Evolutionary conservation across 2,888 invertebrate species (phyloP).

Genomic region (Eumacrocentrus americanus): DNA sequence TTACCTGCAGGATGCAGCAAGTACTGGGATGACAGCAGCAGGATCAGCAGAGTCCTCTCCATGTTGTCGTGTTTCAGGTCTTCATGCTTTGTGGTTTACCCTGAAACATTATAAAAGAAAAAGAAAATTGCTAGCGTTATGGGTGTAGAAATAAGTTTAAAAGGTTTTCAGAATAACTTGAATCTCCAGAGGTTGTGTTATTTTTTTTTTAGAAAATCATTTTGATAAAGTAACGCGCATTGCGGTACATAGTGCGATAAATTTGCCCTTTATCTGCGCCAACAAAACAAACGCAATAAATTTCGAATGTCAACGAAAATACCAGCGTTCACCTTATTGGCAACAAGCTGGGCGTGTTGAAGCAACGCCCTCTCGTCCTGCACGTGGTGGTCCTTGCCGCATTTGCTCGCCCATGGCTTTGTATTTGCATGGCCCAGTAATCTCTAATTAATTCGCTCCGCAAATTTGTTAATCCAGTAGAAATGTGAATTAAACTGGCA

Average conservation of each 20-base stretch:
- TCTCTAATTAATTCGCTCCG: slow-evolving; percentile 28
- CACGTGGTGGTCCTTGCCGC: not conserved
- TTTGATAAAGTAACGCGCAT: no score
- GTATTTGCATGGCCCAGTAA: slow-evolving; percentile 19
- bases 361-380: no score
- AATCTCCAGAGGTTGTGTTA: not conserved
- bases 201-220: no score
- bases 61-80: slow-evolving; percentile 35
- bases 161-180: not conserved
- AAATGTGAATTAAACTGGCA: slow-evolving; percentile 25
- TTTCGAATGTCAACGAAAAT: slow-evolving; percentile 11
- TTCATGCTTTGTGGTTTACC: slow-evolving; percentile 12
- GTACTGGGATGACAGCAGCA: slow-evolving; percentile 40
- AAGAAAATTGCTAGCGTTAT: not conserved
- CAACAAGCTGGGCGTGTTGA: slow-evolving; percentile 15
- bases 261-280: not conserved
- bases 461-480: slow-evolving; percentile 26
- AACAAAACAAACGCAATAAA: slow-evolving; percentile 15
- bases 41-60: slow-evolving; percentile 42
- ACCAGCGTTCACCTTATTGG: slow-evolving; percentile 13
- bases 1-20: slow-evolving; percentile 42
- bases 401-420: not conserved
- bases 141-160: not conserved
- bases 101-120: not conserved
- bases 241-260: not conserved